Evolutionary conservation across 2,113 vertebrate species (phyloP).

Genomic region (Trinectes maculatus): DNA sequence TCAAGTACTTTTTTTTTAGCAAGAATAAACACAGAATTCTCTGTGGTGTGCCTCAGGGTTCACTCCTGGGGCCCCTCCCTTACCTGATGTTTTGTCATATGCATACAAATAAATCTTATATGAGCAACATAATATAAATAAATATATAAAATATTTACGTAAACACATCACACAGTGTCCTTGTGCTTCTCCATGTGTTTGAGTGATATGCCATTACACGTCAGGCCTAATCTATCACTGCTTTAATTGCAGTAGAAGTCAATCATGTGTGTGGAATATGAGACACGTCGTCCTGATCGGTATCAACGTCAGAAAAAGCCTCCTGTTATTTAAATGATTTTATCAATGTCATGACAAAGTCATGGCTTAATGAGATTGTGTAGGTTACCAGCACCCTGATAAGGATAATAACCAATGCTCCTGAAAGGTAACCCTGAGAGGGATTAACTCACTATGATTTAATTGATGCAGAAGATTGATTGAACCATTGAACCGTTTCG

Average conservation of each 20-base stretch:
- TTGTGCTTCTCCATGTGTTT: conserved; percentile 11
- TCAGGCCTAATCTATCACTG: conserved; percentile 14
- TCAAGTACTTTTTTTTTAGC: too few relatives aligned
- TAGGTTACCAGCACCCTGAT: conserved; percentile 2
- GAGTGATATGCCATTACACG: conserved; percentile 9
- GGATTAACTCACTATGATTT: conserved; percentile 15
- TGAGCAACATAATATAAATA: too few relatives aligned
- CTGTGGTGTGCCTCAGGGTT: neutral
- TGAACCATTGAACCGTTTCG: neutral
- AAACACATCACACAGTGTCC: too few relatives aligned
- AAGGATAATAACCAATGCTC: conserved; percentile 15
- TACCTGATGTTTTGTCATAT: neutral
- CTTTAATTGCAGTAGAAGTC: conserved; percentile 40
- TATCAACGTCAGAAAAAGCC: neutral
- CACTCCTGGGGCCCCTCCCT: neutral
- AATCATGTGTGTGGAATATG: conserved; percentile 12
- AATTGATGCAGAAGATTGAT: neutral
- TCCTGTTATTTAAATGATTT: conserved; percentile 33
- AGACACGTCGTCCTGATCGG: neutral
- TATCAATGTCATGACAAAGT: conserved; percentile 55
- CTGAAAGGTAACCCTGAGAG: conserved; percentile 19
- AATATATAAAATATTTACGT: too few relatives aligned
- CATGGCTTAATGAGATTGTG: conserved; percentile 41
- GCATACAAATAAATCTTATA: too few relatives aligned
- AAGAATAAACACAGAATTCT: neutral